phyloP scores from a whole-genome alignment of 2,797 vertebrate genomes.

The Crax fasciolata region DNA sequence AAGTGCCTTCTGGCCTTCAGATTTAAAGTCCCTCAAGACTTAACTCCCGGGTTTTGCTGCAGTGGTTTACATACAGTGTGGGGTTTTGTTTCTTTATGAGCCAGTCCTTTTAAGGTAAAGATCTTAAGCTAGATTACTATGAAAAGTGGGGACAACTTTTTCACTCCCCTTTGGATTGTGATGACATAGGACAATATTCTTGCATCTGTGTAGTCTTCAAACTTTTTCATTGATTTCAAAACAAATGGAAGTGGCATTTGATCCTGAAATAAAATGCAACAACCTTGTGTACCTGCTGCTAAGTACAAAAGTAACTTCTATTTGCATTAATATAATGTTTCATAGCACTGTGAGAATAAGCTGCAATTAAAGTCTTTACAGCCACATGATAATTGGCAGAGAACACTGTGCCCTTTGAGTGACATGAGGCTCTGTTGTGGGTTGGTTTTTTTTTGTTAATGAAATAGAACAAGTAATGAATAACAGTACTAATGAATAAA shows the following conservation, averaged over 20 bases:
- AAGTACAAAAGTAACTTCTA: neutral
- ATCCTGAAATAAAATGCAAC: neutral
- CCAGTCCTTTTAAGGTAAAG: constrained; percentile 24
- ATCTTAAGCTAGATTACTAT: neutral
- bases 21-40: neutral
- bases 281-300: neutral
- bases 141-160: neutral
- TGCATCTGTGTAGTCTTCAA: rapidly evolving
- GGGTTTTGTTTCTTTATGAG: constrained; percentile 29
- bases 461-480: neutral
- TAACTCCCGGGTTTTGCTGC: neutral
- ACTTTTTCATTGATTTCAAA: neutral
- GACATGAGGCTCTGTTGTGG: neutral
- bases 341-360: neutral
- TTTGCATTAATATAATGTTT: neutral
- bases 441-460: neutral
- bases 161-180: neutral
- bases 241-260: neutral
- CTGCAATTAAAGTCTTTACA: constrained; percentile 25
- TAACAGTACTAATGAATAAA: neutral
- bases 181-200: neutral
- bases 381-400: neutral
- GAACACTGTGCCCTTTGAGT: neutral
- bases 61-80: neutral
- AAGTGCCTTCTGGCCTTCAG: neutral